Conservation (phyloP, 2,113 vertebrate species). For the Corvus hawaiiensis region DNA sequence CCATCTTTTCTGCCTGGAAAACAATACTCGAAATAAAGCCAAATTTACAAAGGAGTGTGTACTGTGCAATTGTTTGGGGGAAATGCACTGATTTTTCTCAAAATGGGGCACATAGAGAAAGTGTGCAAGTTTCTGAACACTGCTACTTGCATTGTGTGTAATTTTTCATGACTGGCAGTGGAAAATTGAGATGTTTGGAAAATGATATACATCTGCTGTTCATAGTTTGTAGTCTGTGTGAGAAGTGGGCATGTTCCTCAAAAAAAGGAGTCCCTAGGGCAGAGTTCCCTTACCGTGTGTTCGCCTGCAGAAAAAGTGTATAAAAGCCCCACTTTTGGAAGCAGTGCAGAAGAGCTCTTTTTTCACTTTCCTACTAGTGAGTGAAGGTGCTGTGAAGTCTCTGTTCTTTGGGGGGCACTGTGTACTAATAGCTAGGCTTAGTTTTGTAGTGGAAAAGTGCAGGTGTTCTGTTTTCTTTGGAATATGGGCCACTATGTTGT, state of each 20-base stretch:
- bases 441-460: background rate
- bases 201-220: background rate
- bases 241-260: background rate
- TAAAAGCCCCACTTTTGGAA: background rate
- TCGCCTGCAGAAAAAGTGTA: background rate
- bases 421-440: background rate
- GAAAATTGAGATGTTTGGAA: background rate
- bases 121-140: background rate
- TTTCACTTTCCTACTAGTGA: background rate
- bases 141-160: accelerated
- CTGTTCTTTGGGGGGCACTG: constrained; percentile 52
- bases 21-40: background rate
- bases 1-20: background rate
- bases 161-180: background rate
- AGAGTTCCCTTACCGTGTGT: background rate
- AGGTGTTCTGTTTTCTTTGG: constrained; percentile 5
- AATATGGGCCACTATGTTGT: background rate
- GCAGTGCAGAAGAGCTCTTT: background rate
- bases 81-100: background rate
- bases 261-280: background rate
- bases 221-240: background rate
- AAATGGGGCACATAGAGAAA: background rate
- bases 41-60: background rate
- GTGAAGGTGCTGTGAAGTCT: constrained; percentile 20
- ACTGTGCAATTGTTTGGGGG: background rate